Conservation (phyloP, 2,888 invertebrate species). For the Caenorhabditis sp. region DNA sequence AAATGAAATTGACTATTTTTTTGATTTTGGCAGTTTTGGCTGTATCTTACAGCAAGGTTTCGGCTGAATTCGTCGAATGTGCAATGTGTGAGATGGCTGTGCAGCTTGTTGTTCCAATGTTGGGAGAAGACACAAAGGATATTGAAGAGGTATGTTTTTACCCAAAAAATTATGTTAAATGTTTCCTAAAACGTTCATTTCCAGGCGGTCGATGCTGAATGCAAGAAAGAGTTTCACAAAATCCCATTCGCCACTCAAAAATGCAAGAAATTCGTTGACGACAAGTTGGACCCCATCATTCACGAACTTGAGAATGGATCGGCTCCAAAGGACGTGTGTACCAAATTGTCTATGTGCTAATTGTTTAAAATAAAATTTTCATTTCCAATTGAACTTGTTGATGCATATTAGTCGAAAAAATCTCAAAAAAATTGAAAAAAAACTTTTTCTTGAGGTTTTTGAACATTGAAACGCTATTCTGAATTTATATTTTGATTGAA, state of each 20-base stretch:
- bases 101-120: slow-evolving; percentile 42
- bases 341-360: slow-evolving; percentile 42
- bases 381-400: no score
- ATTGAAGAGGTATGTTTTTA: slow-evolving; percentile 32
- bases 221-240: slow-evolving; percentile 45
- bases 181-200: neutral
- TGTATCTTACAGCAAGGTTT: neutral
- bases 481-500: no score
- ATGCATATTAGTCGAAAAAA: no score
- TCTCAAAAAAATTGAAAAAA: no score
- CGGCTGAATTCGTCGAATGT: slow-evolving; percentile 34
- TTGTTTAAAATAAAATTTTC: no score
- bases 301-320: slow-evolving; percentile 53
- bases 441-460: no score
- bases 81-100: slow-evolving; percentile 50
- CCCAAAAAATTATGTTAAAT: neutral
- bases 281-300: slow-evolving; percentile 50
- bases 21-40: neutral
- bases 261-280: slow-evolving; percentile 45
- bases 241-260: slow-evolving; percentile 45
- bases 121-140: slow-evolving; percentile 42
- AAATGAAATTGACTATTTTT: neutral
- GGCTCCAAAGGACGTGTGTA: slow-evolving; percentile 51
- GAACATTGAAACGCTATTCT: no score
- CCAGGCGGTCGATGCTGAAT: slow-evolving; percentile 48